Evolutionary conservation across 2,113 vertebrate species (phyloP), one percentile per base, ranked within the genome.

Genomic region (Sebastes schlegelii): DNA sequence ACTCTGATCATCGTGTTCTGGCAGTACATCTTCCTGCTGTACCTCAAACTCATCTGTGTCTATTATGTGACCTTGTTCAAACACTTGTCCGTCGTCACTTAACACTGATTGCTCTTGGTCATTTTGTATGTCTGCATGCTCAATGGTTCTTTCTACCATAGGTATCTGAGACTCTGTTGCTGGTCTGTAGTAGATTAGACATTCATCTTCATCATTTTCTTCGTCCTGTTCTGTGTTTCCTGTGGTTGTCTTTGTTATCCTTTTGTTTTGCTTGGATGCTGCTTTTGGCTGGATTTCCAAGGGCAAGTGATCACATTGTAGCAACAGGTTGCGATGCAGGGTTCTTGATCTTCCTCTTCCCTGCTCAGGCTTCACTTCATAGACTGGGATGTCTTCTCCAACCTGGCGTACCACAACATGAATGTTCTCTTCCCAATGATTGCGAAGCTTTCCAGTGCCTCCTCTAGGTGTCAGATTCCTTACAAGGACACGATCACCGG

Each of bases 351-450:
- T 2, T 62, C 60, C 6, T 34, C 8, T 62, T 65, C 10, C 52
- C 42, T 49, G 55, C 70, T 78, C 83, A 26, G 70, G 72, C n/a
- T 40, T 57, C 1, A 80, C 13, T 42, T 80, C 77, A 74, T 77
- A 83, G 3, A 89, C 23, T 2, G 45, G 75, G 0, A 62, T 26
- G 2, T 69, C 19, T 16, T 54, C 34, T 13, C 34, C 21, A 12
- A 80, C 46, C 11, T 65, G 81, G 42, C 46, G 19, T 16, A 80
- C 46, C 5, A 63, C 62, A 43, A 42, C 54, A 57, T 81, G 45
- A 23, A 84, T 69, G 12, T 17, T 62, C 1, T 73, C 78, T 46
- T 87, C 64, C 69, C 80, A 83, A 49, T 70, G 66, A 19, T 43
- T 78, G 2, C 51, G 5, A 5, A 70, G 45, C 34, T 78, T 78